Evolutionary conservation across 2,797 vertebrate species (phyloP).

Genomic region (Rhodeus uyekii): DNA sequence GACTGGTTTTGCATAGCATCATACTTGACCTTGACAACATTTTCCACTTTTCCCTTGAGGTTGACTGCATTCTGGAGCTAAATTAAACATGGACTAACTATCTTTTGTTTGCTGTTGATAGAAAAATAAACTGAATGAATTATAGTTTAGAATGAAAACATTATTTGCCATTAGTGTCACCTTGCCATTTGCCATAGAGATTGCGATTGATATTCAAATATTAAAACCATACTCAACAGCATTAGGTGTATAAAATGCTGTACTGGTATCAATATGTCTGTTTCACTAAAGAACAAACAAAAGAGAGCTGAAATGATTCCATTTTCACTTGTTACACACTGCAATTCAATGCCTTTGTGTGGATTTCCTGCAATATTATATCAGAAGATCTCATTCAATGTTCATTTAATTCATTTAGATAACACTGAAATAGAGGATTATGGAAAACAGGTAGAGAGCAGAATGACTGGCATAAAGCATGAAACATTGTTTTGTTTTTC

Average conservation of each 20-base stretch:
- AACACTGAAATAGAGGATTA: constrained; percentile 3
- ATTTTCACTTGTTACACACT: background rate
- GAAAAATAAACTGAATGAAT: background rate
- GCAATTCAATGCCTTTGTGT: background rate
- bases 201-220: background rate
- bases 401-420: constrained; percentile 9
- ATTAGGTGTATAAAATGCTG: background rate
- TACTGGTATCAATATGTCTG: background rate
- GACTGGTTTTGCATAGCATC: background rate
- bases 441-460: background rate
- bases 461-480: too few relatives aligned
- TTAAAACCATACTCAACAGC: background rate
- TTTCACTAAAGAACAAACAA: background rate
- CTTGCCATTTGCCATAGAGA: background rate
- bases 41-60: background rate
- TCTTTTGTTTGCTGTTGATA: background rate
- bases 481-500: background rate
- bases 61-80: background rate
- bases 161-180: background rate
- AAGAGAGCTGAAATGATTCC: background rate
- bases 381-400: background rate
- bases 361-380: background rate
- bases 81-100: background rate
- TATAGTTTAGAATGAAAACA: background rate
- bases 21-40: background rate